A percentile compares a stretch with the other conserved stretches of the same genome.
phyloP scores from a whole-genome alignment of 2,888 invertebrate species.

The Conistra vaccinii region DNA sequence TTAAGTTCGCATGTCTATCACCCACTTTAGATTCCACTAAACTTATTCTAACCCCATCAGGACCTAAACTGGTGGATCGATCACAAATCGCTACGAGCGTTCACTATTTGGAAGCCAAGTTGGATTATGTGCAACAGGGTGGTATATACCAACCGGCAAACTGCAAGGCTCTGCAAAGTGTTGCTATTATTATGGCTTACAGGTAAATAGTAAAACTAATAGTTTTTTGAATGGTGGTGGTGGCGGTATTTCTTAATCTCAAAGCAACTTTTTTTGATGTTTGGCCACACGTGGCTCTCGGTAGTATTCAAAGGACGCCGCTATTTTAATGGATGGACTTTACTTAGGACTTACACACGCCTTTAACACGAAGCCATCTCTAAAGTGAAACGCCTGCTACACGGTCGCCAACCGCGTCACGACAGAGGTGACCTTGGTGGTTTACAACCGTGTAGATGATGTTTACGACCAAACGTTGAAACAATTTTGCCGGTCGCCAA shows the following conservation, averaged over 20 bases:
- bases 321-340: no score
- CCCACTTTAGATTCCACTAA: not conserved
- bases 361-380: not conserved
- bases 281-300: not conserved
- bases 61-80: slow-evolving; percentile 53
- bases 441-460: no score
- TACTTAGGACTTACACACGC: not conserved
- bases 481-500: no score
- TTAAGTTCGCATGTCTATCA: no score
- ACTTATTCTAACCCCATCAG: slow-evolving; percentile 36
- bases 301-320: not conserved
- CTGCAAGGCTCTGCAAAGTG: slow-evolving; percentile 92
- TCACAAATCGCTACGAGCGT: slow-evolving; percentile 18
- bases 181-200: slow-evolving; percentile 97
- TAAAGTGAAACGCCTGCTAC: no score
- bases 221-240: not conserved
- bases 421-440: no score
- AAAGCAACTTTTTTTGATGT: not conserved
- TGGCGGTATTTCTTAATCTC: not conserved
- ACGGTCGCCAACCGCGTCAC: no score
- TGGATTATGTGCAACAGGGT: slow-evolving; percentile 84
- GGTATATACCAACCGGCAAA: slow-evolving; percentile 94
- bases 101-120: slow-evolving; percentile 43
- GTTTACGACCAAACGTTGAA: no score
- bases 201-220: slow-evolving; percentile 56